Percentiles rank a stretch among this genome's conserved stretches.
Evolutionary conservation across 2,888 invertebrate species (phyloP).

Genomic region (Brachyptera putata): DNA sequence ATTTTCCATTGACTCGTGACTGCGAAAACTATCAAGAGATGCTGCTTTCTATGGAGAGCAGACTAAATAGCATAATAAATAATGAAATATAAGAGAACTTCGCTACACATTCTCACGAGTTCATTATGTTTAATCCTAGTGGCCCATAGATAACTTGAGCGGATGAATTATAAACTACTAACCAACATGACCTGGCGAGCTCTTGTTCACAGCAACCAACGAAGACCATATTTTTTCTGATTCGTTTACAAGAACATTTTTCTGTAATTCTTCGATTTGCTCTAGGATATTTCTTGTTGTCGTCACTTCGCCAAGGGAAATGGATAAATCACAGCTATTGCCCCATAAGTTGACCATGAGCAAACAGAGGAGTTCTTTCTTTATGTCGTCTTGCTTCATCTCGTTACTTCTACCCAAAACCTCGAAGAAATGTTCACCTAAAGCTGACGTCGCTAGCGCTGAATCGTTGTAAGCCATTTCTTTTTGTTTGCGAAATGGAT

Average conservation of each 20-base stretch:
- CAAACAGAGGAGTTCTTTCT: slow-evolving; percentile 34
- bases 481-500: slow-evolving; percentile 77
- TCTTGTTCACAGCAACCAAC: slow-evolving; percentile 35
- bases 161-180: slow-evolving; percentile 22
- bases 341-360: slow-evolving; percentile 77
- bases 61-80: too few relatives aligned
- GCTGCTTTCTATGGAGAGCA: too few relatives aligned
- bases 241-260: slow-evolving; percentile 60
- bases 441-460: slow-evolving; percentile 49
- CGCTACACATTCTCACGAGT: too few relatives aligned
- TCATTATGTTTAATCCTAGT: too few relatives aligned
- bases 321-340: slow-evolving; percentile 89
- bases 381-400: slow-evolving; percentile 18
- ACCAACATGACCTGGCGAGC: slow-evolving; percentile 27
- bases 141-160: too few relatives aligned
- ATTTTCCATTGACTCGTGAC: too few relatives aligned
- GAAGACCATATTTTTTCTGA: slow-evolving; percentile 54
- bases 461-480: slow-evolving; percentile 54
- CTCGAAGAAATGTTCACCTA: slow-evolving; percentile 43
- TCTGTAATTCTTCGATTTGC: slow-evolving; percentile 52
- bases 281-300: slow-evolving; percentile 54
- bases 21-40: too few relatives aligned
- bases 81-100: too few relatives aligned
- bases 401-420: neutral
- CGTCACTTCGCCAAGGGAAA: slow-evolving; percentile 65